Percentiles rank a stretch among this genome's conserved stretches.
These are phyloP conservation scores for Pristiophorus japonicus DNA, from an alignment of 2,113 vertebrate species.

Conservation along the genomic window DNA sequence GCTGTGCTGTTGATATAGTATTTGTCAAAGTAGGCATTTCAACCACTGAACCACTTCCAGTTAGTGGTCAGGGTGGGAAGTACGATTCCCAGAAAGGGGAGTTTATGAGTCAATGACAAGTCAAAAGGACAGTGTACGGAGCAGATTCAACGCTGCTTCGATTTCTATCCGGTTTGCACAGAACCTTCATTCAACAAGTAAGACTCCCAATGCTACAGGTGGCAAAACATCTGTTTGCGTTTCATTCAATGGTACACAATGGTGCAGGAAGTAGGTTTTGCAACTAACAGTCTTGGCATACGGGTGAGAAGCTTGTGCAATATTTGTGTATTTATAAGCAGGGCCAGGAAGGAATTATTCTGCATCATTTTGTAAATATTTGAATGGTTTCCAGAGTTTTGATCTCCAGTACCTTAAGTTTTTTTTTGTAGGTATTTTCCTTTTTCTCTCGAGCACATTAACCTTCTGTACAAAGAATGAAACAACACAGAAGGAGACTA, in stretches of 20 bases:
- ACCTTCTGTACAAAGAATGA: neutral
- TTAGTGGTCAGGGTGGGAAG: neutral
- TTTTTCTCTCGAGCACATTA: neutral
- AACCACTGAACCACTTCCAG: neutral
- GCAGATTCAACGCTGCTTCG: neutral
- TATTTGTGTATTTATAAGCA: neutral
- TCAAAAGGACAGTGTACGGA: neutral
- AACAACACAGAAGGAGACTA: neutral
- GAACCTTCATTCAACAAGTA: neutral
- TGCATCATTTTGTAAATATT: neutral
- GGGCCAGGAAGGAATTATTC: neutral
- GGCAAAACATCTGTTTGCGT: neutral
- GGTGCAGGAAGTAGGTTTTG: neutral
- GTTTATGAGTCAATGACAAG: neutral
- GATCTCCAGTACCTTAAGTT: neutral
- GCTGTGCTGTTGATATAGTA: too few species aligned
- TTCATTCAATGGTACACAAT: neutral
- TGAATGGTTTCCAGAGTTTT: neutral
- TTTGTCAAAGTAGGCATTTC: neutral
- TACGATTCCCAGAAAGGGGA: neutral
- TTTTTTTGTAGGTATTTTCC: neutral
- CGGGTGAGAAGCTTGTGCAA: neutral
- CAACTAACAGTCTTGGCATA: neutral
- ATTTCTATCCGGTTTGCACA: neutral
- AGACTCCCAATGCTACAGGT: too few species aligned